Evolutionary conservation across 2,888 invertebrate genomes (phyloP).

Genomic region (Euzophera pinguis): DNA sequence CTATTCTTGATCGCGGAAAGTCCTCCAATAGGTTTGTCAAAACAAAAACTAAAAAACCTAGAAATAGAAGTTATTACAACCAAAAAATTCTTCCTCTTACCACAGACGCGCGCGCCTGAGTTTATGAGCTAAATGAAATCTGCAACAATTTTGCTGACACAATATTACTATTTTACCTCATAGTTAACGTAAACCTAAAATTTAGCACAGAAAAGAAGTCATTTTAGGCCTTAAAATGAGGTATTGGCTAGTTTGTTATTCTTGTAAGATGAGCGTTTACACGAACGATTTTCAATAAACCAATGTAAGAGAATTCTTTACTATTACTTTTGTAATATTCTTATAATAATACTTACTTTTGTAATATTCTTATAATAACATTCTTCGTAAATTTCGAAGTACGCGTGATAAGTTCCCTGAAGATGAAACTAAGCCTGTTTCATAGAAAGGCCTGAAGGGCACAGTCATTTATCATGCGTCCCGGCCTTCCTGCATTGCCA

Average conservation of each 20-base stretch:
- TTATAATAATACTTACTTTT: neutral
- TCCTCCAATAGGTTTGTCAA: neutral
- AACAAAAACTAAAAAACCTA: neutral
- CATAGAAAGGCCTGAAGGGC: conserved; percentile 21
- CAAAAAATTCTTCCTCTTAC: neutral
- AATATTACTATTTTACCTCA: conserved; percentile 6
- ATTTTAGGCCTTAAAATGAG: conserved; percentile 27
- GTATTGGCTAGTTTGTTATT: conserved; percentile 26
- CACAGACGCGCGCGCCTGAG: too few species aligned
- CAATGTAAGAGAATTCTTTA: neutral
- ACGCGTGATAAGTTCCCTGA: neutral
- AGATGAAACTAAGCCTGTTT: conserved; percentile 7
- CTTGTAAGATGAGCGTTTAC: neutral
- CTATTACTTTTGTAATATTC: neutral
- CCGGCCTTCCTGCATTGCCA: conserved; percentile 33
- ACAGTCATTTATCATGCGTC: conserved; percentile 29
- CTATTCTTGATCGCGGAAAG: neutral
- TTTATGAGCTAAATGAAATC: neutral
- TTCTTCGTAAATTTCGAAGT: neutral
- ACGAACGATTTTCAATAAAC: neutral
- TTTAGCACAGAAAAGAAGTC: conserved; percentile 28
- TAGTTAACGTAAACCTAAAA: conserved; percentile 16
- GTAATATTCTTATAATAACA: neutral
- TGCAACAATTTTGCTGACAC: neutral
- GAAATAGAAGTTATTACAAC: neutral